Evolutionary conservation across 2,113 vertebrate genomes (phyloP).

Genomic region (Lophius piscatorius): DNA sequence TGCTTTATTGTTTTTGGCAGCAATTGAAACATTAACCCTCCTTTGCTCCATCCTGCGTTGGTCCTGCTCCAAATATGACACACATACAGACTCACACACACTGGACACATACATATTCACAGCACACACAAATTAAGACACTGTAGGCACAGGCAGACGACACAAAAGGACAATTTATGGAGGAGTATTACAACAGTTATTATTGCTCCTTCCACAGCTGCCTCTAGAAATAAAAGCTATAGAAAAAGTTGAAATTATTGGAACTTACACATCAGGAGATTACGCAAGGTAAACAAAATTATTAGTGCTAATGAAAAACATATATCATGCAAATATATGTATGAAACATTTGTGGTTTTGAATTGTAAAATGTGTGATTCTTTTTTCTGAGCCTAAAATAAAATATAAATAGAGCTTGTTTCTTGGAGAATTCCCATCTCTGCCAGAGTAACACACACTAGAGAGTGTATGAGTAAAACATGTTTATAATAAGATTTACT

Average conservation of each 20-base stretch:
- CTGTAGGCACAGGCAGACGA: slow-evolving; percentile 20
- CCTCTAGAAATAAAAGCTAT: neutral
- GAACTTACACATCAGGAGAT: neutral
- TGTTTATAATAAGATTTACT: neutral
- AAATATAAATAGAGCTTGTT: slow-evolving; percentile 35
- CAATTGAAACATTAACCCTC: slow-evolving; percentile 66
- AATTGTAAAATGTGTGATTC: neutral
- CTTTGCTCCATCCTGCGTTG: slow-evolving; percentile 62
- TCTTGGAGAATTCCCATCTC: slow-evolving; percentile 16
- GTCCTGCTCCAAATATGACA: slow-evolving; percentile 56
- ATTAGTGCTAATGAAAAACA: neutral
- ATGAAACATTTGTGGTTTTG: neutral
- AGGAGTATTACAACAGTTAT: neutral
- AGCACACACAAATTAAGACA: slow-evolving; percentile 31
- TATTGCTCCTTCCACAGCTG: neutral
- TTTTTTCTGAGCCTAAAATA: slow-evolving; percentile 8
- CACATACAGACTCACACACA: slow-evolving; percentile 32
- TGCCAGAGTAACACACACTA: slow-evolving; percentile 13
- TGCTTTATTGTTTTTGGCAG: slow-evolving; percentile 78
- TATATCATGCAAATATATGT: neutral
- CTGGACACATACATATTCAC: slow-evolving; percentile 7
- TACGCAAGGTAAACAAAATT: slow-evolving; percentile 5
- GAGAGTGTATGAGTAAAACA: neutral
- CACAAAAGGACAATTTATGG: slow-evolving; percentile 1
- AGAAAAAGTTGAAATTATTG: slow-evolving; percentile 10